A percentile compares a stretch with the other conserved stretches of the same genome.
Evolutionary conservation across 2,797 vertebrate genomes (phyloP).

Genomic region (Micropoecilia bifurca): DNA sequence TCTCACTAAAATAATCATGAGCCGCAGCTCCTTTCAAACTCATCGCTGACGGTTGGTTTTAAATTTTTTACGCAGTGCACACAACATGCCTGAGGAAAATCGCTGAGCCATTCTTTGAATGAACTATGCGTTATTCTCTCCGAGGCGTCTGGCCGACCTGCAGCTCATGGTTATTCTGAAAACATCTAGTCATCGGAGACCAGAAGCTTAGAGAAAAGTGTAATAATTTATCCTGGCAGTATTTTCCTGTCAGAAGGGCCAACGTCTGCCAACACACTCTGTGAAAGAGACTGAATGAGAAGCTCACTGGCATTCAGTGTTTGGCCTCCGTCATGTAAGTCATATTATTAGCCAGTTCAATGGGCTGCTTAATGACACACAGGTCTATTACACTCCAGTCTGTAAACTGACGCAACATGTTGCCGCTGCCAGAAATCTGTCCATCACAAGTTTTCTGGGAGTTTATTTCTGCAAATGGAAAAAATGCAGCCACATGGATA

Average conservation of each 20-base stretch:
- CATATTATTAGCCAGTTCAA: slow-evolving; percentile 81
- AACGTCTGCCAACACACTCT: slow-evolving; percentile 39
- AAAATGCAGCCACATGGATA: background rate
- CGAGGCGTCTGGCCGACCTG: background rate
- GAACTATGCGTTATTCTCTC: background rate
- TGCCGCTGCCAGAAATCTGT: slow-evolving; percentile 66
- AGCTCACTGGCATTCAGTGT: slow-evolving; percentile 35
- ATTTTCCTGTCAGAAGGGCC: slow-evolving; percentile 27
- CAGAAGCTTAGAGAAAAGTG: slow-evolving; percentile 22
- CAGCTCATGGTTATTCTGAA: background rate
- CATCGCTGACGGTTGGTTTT: background rate
- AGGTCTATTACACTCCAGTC: slow-evolving; percentile 76
- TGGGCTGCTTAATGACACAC: slow-evolving; percentile 78
- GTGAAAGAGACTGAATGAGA: slow-evolving; percentile 57
- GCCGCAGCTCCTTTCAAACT: background rate
- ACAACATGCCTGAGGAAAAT: background rate
- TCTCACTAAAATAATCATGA: background rate
- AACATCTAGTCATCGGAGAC: slow-evolving; percentile 4
- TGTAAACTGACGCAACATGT: slow-evolving; percentile 71
- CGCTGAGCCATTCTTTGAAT: background rate
- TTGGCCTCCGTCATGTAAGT: slow-evolving; percentile 71
- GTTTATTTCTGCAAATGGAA: slow-evolving; percentile 5
- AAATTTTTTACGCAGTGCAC: background rate
- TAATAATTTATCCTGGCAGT: slow-evolving; percentile 32
- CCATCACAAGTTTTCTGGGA: slow-evolving; percentile 60